Percentiles rank a stretch among this genome's conserved stretches.
phyloP scores from a whole-genome alignment of 2,113 vertebrate species.

The Amphiprion percula region DNA sequence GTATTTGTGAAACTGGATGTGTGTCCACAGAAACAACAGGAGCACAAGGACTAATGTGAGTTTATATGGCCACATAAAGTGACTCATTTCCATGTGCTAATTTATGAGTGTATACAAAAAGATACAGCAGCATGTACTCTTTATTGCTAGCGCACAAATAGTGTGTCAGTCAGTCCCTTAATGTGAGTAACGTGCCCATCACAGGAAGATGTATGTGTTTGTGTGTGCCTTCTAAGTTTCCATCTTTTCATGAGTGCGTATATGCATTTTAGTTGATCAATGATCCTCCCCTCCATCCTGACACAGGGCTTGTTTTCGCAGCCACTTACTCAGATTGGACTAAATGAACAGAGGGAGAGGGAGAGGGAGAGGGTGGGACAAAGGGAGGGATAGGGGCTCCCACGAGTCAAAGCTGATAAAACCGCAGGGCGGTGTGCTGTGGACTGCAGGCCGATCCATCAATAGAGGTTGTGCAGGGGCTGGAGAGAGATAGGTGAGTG shows the following conservation, averaged over 20 bases:
- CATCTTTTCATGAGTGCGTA: slow-evolving; percentile 12
- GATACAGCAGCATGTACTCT: not conserved
- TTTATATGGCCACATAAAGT: not conserved
- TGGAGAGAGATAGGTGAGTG: not conserved
- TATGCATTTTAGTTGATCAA: slow-evolving; percentile 41
- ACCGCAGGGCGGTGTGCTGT: not conserved
- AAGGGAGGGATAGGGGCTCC: not conserved
- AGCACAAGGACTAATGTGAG: not conserved
- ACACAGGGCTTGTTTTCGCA: slow-evolving; percentile 36
- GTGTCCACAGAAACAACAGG: not conserved
- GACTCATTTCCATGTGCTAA: not conserved
- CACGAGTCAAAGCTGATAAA: slow-evolving; percentile 29
- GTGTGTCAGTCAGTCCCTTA: not conserved
- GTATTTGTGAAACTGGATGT: not conserved
- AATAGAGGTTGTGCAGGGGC: slow-evolving; percentile 26
- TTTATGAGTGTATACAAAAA: not conserved
- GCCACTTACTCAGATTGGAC: slow-evolving; percentile 61
- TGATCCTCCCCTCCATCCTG: slow-evolving; percentile 20
- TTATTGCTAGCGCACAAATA: not conserved
- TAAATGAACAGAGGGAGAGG: slow-evolving; percentile 30
- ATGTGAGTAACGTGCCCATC: not conserved
- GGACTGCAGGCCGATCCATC: slow-evolving; percentile 39
- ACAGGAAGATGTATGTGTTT: not conserved
- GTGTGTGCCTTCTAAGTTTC: not conserved
- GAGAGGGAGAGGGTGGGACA: not conserved